These are phyloP conservation scores for Mercenaria mercenaria DNA, from an alignment of 1,140 invertebrate genomes.

Conservation along the genomic window DNA sequence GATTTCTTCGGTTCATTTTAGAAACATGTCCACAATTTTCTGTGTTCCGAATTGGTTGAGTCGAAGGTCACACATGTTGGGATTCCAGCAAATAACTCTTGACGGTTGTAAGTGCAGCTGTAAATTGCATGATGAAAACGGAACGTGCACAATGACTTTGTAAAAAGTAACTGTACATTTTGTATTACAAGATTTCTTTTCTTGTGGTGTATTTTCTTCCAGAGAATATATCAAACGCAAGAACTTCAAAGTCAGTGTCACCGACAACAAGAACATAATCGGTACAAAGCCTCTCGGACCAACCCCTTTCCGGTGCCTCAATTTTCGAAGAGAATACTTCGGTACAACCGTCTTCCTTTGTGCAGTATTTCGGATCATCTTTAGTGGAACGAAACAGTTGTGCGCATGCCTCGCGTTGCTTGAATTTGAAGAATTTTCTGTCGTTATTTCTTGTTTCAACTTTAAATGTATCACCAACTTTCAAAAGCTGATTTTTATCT, in stretches of 20 bases:
- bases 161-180: too few species aligned
- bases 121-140: too few species aligned
- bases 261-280: constrained; percentile 5
- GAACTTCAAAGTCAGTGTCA: not conserved
- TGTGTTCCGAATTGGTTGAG: too few species aligned
- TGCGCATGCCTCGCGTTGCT: not conserved
- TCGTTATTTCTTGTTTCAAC: not conserved
- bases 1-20: too few species aligned
- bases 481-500: not conserved
- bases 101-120: too few species aligned
- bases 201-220: not conserved
- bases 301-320: not conserved
- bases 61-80: too few species aligned
- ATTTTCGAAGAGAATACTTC: not conserved
- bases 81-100: too few species aligned
- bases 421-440: not conserved
- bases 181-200: too few species aligned
- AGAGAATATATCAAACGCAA: not conserved
- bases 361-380: constrained; percentile 32
- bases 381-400: not conserved
- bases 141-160: too few species aligned
- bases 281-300: not conserved
- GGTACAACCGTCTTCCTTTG: not conserved
- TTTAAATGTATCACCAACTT: not conserved
- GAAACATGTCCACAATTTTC: too few species aligned